Evolutionary conservation across 2,888 invertebrate species (phyloP).

Genomic region (Dryomyza anilis): DNA sequence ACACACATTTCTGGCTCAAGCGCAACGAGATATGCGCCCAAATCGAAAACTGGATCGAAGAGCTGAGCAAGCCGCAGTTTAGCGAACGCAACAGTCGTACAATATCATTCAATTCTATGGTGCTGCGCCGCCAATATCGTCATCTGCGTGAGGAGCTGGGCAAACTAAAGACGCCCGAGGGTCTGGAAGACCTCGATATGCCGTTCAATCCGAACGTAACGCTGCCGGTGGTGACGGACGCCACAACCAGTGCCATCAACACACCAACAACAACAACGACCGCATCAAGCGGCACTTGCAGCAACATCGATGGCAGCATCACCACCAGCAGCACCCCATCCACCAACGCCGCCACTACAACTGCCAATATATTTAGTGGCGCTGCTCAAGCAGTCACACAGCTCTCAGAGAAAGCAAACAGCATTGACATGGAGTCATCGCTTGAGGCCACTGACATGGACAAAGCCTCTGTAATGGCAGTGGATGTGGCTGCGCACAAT

Average conservation of each 20-base stretch:
- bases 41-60: slow-evolving; percentile 88
- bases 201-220: slow-evolving; percentile 62
- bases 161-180: slow-evolving; percentile 80
- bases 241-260: slow-evolving; percentile 30
- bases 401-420: no score
- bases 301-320: slow-evolving; percentile 6
- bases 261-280: slow-evolving; percentile 34
- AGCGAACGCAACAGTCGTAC: slow-evolving; percentile 76
- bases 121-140: slow-evolving; percentile 77
- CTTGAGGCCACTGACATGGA: background rate
- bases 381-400: no score
- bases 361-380: no score
- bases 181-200: slow-evolving; percentile 73
- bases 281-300: background rate
- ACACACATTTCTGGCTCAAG: slow-evolving; percentile 94
- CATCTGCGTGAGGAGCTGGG: slow-evolving; percentile 85
- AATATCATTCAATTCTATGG: slow-evolving; percentile 78
- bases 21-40: slow-evolving; percentile 87
- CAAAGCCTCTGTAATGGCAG: background rate
- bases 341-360: background rate
- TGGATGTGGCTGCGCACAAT: background rate
- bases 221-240: slow-evolving; percentile 49
- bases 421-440: background rate
- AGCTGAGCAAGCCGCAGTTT: slow-evolving; percentile 80
- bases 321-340: slow-evolving; percentile 10